Percentiles rank a stretch among this genome's conserved stretches.
Conservation (phyloP, 2,113 vertebrate species). For the Hippocampus zosterae region DNA sequence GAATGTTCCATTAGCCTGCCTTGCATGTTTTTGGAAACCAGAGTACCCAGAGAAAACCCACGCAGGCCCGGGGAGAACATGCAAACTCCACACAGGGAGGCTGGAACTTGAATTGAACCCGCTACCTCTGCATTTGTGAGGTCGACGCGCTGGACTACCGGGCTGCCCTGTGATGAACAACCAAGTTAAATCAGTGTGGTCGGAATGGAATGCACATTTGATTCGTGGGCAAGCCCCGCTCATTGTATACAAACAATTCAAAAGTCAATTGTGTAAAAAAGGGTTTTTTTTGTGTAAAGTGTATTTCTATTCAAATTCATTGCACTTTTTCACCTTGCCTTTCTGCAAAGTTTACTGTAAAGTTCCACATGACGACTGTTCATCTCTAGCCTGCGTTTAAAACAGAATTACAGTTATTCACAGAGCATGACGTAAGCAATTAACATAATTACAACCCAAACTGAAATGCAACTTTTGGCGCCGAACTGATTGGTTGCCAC, state of each 20-base stretch:
- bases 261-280: not conserved
- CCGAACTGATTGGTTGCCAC: constrained; percentile 60
- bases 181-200: not conserved
- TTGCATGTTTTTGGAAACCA: too few relatives aligned
- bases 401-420: constrained; percentile 45
- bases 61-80: too few relatives aligned
- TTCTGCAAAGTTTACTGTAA: constrained; percentile 1
- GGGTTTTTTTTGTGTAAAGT: not conserved
- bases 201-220: not conserved
- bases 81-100: too few relatives aligned
- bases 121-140: too few relatives aligned
- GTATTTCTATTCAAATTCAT: not conserved
- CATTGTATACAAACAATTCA: not conserved
- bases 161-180: not conserved
- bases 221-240: too few relatives aligned
- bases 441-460: constrained; percentile 52
- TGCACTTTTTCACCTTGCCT: not conserved
- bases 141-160: too few relatives aligned
- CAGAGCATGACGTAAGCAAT: constrained; percentile 51
- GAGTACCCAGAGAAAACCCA: too few relatives aligned
- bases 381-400: constrained; percentile 40
- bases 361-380: constrained; percentile 17
- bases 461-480: constrained; percentile 29
- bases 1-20: too few relatives aligned
- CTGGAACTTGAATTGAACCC: too few relatives aligned